These are phyloP conservation scores for Lordiphosa stackelbergi DNA, from an alignment of 1,140 invertebrate genomes.

Conservation along the genomic window DNA sequence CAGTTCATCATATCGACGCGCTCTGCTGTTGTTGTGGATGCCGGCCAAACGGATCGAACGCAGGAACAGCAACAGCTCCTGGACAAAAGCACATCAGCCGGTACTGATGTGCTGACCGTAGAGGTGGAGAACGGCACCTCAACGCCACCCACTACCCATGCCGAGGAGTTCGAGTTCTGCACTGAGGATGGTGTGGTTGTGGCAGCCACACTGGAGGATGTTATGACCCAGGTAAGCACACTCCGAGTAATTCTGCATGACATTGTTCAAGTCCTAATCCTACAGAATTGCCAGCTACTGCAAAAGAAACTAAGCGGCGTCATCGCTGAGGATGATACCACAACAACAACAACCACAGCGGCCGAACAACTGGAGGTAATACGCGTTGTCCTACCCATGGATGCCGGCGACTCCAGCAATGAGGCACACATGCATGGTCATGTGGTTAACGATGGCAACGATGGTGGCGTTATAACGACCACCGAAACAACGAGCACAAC, in stretches of 20 bases:
- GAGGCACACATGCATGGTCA: slow-evolving; percentile 57
- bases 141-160: slow-evolving; percentile 24
- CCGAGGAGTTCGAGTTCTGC: slow-evolving; percentile 57
- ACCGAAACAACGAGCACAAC: slow-evolving; percentile 30
- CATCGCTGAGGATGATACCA: slow-evolving; percentile 24
- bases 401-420: slow-evolving; percentile 68
- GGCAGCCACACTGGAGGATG: slow-evolving; percentile 65
- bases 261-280: slow-evolving; percentile 5
- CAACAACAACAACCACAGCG: slow-evolving; percentile 25
- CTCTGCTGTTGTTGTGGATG: slow-evolving; percentile 38
- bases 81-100: neutral
- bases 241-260: no score
- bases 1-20: slow-evolving; percentile 70
- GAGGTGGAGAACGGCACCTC: slow-evolving; percentile 29
- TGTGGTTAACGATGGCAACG: slow-evolving; percentile 44
- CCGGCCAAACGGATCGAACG: slow-evolving; percentile 27
- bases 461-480: slow-evolving; percentile 26
- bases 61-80: slow-evolving; percentile 28
- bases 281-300: slow-evolving; percentile 60
- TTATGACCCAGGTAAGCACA: slow-evolving; percentile 63
- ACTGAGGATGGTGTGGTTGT: slow-evolving; percentile 67
- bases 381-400: slow-evolving; percentile 71
- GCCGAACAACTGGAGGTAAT: slow-evolving; percentile 61
- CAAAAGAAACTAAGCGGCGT: slow-evolving; percentile 53
- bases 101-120: slow-evolving; percentile 34